phyloP scores from a whole-genome alignment of 1,140 invertebrate genomes.

The Heliconius hermathena region DNA sequence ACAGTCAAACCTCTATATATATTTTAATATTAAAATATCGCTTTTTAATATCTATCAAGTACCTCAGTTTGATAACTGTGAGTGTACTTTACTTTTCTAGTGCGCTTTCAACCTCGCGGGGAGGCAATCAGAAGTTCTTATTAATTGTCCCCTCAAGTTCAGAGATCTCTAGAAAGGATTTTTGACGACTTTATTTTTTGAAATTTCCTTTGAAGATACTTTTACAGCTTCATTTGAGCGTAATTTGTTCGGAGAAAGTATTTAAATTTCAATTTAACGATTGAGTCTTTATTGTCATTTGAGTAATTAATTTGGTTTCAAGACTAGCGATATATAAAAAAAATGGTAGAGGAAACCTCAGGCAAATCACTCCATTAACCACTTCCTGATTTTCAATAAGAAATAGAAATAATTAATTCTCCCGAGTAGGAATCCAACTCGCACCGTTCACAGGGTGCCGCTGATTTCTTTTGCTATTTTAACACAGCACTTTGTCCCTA shows the following conservation, averaged over 20 bases:
- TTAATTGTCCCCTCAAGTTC: slow-evolving; percentile 14
- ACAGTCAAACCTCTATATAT: too few species aligned
- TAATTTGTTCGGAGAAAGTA: neutral
- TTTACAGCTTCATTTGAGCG: slow-evolving; percentile 18
- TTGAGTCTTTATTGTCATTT: neutral
- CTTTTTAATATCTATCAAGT: slow-evolving; percentile 2
- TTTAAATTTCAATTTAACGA: neutral
- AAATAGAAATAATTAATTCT: too few species aligned
- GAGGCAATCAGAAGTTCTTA: slow-evolving; percentile 22
- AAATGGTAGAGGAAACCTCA: too few species aligned
- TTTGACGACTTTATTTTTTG: slow-evolving; percentile 16
- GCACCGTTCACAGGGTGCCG: too few species aligned
- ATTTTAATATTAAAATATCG: neutral
- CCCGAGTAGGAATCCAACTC: too few species aligned
- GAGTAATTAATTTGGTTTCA: too few species aligned
- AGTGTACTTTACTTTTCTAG: slow-evolving; percentile 25
- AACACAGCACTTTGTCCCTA: too few species aligned
- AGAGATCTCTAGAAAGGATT: slow-evolving; percentile 19
- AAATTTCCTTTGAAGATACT: slow-evolving; percentile 17
- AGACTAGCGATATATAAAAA: too few species aligned
- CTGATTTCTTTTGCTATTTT: too few species aligned
- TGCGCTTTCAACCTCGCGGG: slow-evolving; percentile 11
- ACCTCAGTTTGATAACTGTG: slow-evolving; percentile 7
- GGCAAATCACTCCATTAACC: too few species aligned
- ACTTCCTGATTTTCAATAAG: too few species aligned